Evolutionary conservation across 2,113 vertebrate genomes (phyloP), one percentile per base, ranked within the genome.

Genomic region (Speoplatyrhinus poulsoni): DNA sequence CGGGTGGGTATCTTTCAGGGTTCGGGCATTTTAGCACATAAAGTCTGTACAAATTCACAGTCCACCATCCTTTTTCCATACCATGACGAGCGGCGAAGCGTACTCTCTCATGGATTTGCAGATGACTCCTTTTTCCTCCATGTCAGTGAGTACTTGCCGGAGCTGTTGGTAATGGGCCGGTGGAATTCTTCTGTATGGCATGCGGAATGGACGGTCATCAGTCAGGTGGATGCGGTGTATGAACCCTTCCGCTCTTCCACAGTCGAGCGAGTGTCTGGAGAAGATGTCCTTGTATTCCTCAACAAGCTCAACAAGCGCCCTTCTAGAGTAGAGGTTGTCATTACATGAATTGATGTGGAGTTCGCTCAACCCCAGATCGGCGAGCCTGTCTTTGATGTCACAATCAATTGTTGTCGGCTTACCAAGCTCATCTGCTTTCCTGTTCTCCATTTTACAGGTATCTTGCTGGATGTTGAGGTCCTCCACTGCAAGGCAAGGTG

Each of bases 81-180:
- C 26, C 1, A 26, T 26, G 26, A 26, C 26, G 2, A 26, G 26
- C 3, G 70, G 77, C 1, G 68, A 76, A 1, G 73, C 68, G 16
- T 62, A 76, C 15, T 81, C 54, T 15, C 64, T 77, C 4, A 32
- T 32, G 12, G 70, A 78, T 17, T 73, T 78, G 15, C 49, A 9
- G 13, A 81, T 81, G 3, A 81, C 74, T 2, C 52, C 62, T 32
- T 26, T 48, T 26, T 73, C 75, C 12, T 82, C 80, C 71, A 82
- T 82, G 9, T 82, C 69, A 6, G 61, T 65, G 6, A 82, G 54
- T 15, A 62, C 67, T 17, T 71, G 62, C 9, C 60, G 8, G 11
- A 75, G 46, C 16, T 79, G 60, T 10, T 69, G 62, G 46, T 75
- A 82, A 6, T 82, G 67, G 16, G 66, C 67, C 4, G 65, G 75